Evolutionary conservation across 2,888 invertebrate genomes (phyloP).

Genomic region (Drosophila pegasa): DNA sequence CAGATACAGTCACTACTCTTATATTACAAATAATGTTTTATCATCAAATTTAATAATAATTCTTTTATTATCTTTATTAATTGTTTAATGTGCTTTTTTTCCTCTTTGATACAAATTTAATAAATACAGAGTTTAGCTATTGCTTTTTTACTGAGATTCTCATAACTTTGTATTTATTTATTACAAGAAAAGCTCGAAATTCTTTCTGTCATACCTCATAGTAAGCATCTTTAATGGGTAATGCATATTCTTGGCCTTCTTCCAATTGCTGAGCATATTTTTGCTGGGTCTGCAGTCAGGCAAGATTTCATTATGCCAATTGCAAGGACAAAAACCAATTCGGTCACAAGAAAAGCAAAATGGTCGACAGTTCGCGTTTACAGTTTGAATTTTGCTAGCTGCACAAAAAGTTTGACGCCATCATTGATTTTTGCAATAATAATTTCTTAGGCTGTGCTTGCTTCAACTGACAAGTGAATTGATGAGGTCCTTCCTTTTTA

Average conservation of each 20-base stretch:
- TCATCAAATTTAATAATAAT: too few relatives aligned
- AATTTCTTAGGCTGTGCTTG: constrained; percentile 5
- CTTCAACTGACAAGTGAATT: constrained; percentile 19
- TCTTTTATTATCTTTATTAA: too few relatives aligned
- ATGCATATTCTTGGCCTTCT: constrained; percentile 59
- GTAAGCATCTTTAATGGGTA: not conserved
- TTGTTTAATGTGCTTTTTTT: too few relatives aligned
- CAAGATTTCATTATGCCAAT: constrained; percentile 61
- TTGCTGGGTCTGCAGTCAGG: constrained; percentile 19
- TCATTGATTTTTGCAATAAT: constrained; percentile 36
- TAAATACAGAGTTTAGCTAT: too few relatives aligned
- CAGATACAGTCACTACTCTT: too few relatives aligned
- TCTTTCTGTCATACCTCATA: not conserved
- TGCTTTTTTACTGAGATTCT: too few relatives aligned
- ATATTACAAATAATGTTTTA: too few relatives aligned
- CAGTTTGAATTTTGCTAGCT: constrained; percentile 35
- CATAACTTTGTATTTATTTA: too few relatives aligned
- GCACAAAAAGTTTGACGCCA: constrained; percentile 39
- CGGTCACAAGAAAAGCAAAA: constrained; percentile 51
- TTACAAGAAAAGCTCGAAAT: too few relatives aligned
- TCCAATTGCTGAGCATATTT: constrained; percentile 58
- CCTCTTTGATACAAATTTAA: too few relatives aligned
- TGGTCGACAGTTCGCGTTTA: constrained; percentile 51
- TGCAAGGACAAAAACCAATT: constrained; percentile 39
- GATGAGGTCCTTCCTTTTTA: not conserved